phyloP scores from a whole-genome alignment of 2,797 vertebrate species.

The Periophthalmus magnuspinnatus region DNA sequence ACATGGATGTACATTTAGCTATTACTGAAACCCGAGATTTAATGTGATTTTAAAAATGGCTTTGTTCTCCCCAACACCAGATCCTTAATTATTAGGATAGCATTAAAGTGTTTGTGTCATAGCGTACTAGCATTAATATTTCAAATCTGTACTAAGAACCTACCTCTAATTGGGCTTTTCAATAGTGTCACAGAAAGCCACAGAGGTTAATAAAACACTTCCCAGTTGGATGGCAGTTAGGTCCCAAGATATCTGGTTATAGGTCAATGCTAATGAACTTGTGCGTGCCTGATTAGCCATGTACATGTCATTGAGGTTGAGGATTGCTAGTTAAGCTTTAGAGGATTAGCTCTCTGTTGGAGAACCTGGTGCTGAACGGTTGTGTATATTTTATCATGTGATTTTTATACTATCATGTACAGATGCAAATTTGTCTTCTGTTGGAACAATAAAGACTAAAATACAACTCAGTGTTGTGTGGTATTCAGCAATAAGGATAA shows the following conservation, averaged over 20 bases:
- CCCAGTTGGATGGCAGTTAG: constrained; percentile 12
- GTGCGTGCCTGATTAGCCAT: constrained; percentile 48
- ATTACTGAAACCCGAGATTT: constrained; percentile 55
- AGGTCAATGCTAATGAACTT: constrained; percentile 45
- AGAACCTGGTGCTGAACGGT: constrained; percentile 78
- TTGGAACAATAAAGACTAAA: constrained; percentile 77
- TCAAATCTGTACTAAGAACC: constrained; percentile 32
- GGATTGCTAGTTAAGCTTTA: constrained; percentile 36
- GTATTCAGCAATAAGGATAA: too few species aligned
- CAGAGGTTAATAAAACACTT: constrained; percentile 44
- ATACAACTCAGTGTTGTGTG: constrained; percentile 1
- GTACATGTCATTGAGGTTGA: constrained; percentile 56
- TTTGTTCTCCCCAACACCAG: constrained; percentile 22
- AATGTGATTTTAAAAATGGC: constrained; percentile 49
- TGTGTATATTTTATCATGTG: constrained; percentile 69
- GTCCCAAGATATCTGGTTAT: constrained; percentile 42
- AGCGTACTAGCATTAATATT: constrained; percentile 42
- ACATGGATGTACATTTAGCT: constrained; percentile 72
- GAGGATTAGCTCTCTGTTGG: constrained; percentile 48
- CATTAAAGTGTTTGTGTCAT: constrained; percentile 42
- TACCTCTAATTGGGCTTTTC: constrained; percentile 54
- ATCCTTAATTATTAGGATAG: constrained; percentile 29
- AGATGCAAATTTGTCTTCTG: constrained; percentile 62
- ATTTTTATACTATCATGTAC: constrained; percentile 74
- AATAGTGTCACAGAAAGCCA: constrained; percentile 25